These are phyloP conservation scores for Laspeyria flexula DNA, from an alignment of 2,888 invertebrate genomes.

Conservation along the genomic window DNA sequence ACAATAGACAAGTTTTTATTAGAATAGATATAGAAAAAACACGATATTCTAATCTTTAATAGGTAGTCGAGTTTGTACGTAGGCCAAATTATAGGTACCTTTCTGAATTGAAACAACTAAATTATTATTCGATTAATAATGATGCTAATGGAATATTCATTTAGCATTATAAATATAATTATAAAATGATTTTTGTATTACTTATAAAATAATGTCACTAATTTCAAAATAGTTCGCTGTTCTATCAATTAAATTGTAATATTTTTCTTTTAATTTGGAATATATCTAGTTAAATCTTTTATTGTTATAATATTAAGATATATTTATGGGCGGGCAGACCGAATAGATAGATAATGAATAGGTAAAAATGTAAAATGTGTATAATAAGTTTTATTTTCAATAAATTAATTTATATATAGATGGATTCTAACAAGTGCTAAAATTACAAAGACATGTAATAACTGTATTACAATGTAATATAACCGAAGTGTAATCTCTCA, in stretches of 20 bases:
- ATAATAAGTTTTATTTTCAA: constrained; percentile 53
- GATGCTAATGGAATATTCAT: constrained; percentile 14
- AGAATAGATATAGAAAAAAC: constrained; percentile 40
- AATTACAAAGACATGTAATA: constrained; percentile 56
- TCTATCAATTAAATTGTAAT: constrained; percentile 33
- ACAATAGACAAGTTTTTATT: constrained; percentile 38
- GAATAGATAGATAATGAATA: constrained; percentile 41
- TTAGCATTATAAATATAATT: constrained; percentile 28
- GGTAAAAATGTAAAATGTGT: constrained; percentile 46
- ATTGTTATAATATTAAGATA: constrained; percentile 32
- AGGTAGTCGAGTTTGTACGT: constrained; percentile 40
- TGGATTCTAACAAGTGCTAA: constrained; percentile 63
- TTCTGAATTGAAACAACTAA: constrained; percentile 19
- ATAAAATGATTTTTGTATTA: constrained; percentile 14
- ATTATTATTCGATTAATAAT: constrained; percentile 15
- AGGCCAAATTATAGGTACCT: constrained; percentile 42
- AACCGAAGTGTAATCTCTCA: constrained; percentile 62
- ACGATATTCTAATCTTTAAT: constrained; percentile 32
- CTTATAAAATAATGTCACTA: constrained; percentile 28
- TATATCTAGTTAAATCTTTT: constrained; percentile 42
- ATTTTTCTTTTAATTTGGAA: constrained; percentile 36
- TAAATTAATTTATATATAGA: constrained; percentile 52
- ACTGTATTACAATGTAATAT: constrained; percentile 48
- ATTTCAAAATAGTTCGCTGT: constrained; percentile 25
- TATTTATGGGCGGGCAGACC: constrained; percentile 42